Percentiles rank a stretch among this genome's conserved stretches.
Conservation (phyloP, 2,797 vertebrate genomes). For the Karalla daura region DNA sequence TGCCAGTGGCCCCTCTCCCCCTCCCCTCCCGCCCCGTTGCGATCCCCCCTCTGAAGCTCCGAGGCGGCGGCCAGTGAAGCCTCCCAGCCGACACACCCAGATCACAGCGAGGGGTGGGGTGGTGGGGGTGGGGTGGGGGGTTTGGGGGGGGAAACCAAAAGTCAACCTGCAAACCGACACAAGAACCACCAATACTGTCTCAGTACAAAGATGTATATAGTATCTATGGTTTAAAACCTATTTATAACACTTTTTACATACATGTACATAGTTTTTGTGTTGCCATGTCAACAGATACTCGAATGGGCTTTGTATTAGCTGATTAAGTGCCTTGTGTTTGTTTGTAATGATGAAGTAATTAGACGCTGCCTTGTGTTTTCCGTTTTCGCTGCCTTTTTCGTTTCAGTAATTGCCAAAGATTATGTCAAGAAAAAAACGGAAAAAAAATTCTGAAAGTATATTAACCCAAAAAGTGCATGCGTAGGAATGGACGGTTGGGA, state of each 20-base stretch:
- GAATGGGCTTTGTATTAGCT: constrained; percentile 86
- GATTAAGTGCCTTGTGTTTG: constrained; percentile 93
- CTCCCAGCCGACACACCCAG: constrained; percentile 37
- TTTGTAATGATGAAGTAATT: constrained; percentile 89
- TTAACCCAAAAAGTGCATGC: constrained; percentile 86
- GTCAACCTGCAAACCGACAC: constrained; percentile 67
- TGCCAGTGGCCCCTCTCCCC: constrained; percentile 49
- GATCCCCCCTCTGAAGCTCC: constrained; percentile 43
- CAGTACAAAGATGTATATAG: constrained; percentile 99
- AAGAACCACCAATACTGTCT: constrained; percentile 87
- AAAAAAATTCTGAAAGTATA: constrained; percentile 67
- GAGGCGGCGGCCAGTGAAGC: constrained; percentile 38
- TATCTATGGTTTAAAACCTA: constrained; percentile 99
- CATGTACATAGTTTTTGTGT: constrained; percentile 99
- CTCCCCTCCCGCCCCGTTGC: constrained; percentile 39
- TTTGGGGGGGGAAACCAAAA: constrained; percentile 72
- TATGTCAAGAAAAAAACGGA: constrained; percentile 38
- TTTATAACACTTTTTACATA: constrained; percentile 99
- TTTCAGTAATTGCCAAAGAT: constrained; percentile 77
- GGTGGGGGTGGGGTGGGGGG: too few relatives aligned
- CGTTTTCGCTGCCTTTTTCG: constrained; percentile 42
- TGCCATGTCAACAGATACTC: constrained; percentile 87
- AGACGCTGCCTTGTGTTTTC: constrained; percentile 75
- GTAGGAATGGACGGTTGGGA: constrained; percentile 66
- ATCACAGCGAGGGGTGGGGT: constrained; percentile 48